phyloP scores from a whole-genome alignment of 2,797 vertebrate species.

The Clarias laeviceps region DNA sequence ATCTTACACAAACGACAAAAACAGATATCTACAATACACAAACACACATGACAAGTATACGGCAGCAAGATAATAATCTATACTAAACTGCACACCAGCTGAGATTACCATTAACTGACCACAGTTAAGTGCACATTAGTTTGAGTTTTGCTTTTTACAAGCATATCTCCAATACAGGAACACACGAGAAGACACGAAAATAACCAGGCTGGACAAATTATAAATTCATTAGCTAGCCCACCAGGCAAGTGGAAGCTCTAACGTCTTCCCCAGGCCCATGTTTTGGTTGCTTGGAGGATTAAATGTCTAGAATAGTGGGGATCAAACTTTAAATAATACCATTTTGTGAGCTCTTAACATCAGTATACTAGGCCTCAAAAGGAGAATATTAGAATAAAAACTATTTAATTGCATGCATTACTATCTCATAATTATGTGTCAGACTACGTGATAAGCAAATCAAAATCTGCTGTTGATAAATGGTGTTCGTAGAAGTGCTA shows the following conservation, averaged over 20 bases:
- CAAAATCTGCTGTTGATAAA: no score
- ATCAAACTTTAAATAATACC: neutral
- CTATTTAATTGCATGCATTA: neutral
- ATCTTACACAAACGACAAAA: slow-evolving; percentile 18
- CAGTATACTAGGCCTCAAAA: neutral
- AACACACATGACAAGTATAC: neutral
- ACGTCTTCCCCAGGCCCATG: neutral
- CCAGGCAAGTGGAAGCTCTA: neutral
- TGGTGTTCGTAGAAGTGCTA: no score
- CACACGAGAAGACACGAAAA: neutral
- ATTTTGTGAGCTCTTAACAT: neutral
- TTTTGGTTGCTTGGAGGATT: neutral
- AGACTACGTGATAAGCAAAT: neutral
- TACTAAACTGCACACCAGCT: neutral
- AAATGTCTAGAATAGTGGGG: neutral
- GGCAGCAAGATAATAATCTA: neutral
- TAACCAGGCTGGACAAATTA: neutral
- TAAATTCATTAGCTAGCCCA: neutral
- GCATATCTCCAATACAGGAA: neutral
- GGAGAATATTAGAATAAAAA: neutral
- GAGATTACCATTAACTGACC: neutral
- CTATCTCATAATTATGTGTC: no score
- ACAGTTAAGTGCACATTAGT: neutral
- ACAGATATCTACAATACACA: slow-evolving; percentile 1
- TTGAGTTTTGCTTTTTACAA: neutral